These are phyloP conservation scores for Villa cingulata DNA, from an alignment of 2,888 invertebrate genomes.

Conservation along the genomic window DNA sequence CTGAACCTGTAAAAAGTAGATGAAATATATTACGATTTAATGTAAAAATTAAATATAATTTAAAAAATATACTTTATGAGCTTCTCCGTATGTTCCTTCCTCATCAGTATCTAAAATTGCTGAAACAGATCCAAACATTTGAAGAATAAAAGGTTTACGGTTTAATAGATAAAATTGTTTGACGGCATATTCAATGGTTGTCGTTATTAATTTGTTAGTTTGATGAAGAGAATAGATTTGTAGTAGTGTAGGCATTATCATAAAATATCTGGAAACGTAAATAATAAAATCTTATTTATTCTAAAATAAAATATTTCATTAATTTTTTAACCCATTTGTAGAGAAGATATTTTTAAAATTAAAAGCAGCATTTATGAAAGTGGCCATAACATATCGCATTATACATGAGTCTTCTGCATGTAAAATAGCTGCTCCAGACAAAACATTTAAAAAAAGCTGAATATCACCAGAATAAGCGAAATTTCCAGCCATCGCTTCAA, in stretches of 20 bases:
- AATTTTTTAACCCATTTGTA: slow-evolving; percentile 63
- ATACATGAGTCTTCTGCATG: slow-evolving; percentile 96
- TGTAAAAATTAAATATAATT: slow-evolving; percentile 4
- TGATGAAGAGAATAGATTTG: slow-evolving; percentile 97
- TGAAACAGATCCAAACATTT: slow-evolving; percentile 98
- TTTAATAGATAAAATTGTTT: slow-evolving; percentile 98
- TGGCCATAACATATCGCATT: slow-evolving; percentile 88
- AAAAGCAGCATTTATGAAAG: slow-evolving; percentile 92
- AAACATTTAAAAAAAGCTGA: slow-evolving; percentile 91
- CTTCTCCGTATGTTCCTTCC: slow-evolving; percentile 75
- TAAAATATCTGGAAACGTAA: slow-evolving; percentile 62
- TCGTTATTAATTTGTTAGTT: slow-evolving; percentile 87
- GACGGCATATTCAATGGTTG: slow-evolving; percentile 94
- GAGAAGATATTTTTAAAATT: slow-evolving; percentile 99
- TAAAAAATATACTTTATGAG: slow-evolving; percentile 56
- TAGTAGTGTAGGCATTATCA: slow-evolving; percentile 94
- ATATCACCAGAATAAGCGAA: slow-evolving; percentile 95
- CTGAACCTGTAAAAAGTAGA: slow-evolving; percentile 56
- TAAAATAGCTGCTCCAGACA: slow-evolving; percentile 90
- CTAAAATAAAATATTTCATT: neutral
- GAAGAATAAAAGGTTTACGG: slow-evolving; percentile 92
- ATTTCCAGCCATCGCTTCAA: slow-evolving; percentile 95
- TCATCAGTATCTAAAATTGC: slow-evolving; percentile 89
- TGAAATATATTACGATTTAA: too few species aligned
- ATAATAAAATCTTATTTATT: too few species aligned